Evolutionary conservation across 2,888 invertebrate genomes (phyloP).

Genomic region (Nipponacmea schrenckii): DNA sequence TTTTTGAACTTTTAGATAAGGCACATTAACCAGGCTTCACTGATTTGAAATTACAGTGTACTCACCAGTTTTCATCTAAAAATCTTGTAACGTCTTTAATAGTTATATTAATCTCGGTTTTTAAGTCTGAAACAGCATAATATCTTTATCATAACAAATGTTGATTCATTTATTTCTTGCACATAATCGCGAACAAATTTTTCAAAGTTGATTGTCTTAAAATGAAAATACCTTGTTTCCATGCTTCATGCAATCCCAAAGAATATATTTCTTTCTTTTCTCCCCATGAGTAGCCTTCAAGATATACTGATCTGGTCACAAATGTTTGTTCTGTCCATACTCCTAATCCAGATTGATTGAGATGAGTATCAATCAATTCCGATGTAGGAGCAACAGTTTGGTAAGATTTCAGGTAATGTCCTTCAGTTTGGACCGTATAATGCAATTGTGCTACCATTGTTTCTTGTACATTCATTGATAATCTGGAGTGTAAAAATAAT

Average conservation of each 20-base stretch:
- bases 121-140: background rate
- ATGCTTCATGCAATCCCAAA: background rate
- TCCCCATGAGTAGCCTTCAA: background rate
- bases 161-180: too few relatives aligned
- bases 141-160: background rate
- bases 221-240: background rate
- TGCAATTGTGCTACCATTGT: background rate
- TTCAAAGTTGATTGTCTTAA: too few relatives aligned
- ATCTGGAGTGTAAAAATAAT: too few relatives aligned
- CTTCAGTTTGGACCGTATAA: background rate
- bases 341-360: background rate
- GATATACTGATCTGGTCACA: background rate
- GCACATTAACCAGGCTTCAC: too few relatives aligned
- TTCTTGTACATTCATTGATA: background rate
- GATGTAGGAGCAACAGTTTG: background rate
- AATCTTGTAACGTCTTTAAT: background rate
- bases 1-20: too few relatives aligned
- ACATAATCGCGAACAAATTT: too few relatives aligned
- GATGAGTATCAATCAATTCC: background rate
- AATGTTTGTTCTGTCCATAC: background rate
- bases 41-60: background rate
- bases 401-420: background rate
- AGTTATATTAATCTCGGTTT: background rate
- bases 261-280: background rate
- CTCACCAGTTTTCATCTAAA: constrained; percentile 1